These are phyloP conservation scores for Mesembrinibis cayennensis DNA, from an alignment of 2,113 vertebrate genomes.

Conservation along the genomic window DNA sequence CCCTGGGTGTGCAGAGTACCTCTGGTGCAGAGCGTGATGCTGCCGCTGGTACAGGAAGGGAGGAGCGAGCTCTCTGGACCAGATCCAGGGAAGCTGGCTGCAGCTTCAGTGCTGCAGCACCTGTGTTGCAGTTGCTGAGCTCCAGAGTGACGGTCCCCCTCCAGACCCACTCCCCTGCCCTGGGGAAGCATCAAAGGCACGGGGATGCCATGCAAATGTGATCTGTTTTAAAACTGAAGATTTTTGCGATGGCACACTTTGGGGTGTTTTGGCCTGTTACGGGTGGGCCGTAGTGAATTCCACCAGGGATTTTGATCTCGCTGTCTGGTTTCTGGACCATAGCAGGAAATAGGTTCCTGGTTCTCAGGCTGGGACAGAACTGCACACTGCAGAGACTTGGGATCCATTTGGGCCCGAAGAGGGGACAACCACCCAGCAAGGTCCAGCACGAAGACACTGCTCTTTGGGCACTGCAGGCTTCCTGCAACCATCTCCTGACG, in stretches of 20 bases:
- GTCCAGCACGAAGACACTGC: not conserved
- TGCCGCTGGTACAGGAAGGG: fast-evolving
- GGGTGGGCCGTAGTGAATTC: not conserved
- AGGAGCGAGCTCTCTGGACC: not conserved
- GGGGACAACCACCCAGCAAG: not conserved
- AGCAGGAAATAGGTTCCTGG: not conserved
- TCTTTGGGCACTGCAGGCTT: not conserved
- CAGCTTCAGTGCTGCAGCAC: not conserved
- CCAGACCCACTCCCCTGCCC: not conserved
- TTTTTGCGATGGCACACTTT: not conserved
- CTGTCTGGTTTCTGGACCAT: not conserved
- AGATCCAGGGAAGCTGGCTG: not conserved
- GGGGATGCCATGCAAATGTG: fast-evolving
- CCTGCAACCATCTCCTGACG: not conserved
- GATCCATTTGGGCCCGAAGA: not conserved
- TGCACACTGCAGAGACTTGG: not conserved
- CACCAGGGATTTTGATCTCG: fast-evolving
- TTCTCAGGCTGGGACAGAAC: not conserved
- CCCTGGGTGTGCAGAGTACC: not conserved
- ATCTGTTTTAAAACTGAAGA: not conserved
- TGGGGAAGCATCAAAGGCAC: not conserved
- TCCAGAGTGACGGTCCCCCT: not conserved
- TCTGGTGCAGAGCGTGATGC: fast-evolving
- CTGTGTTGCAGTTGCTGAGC: not conserved
- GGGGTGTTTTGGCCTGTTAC: not conserved